phyloP scores from a whole-genome alignment of 64 coral and sea anemone genomes.

The Pachyseris speciosa region DNA sequence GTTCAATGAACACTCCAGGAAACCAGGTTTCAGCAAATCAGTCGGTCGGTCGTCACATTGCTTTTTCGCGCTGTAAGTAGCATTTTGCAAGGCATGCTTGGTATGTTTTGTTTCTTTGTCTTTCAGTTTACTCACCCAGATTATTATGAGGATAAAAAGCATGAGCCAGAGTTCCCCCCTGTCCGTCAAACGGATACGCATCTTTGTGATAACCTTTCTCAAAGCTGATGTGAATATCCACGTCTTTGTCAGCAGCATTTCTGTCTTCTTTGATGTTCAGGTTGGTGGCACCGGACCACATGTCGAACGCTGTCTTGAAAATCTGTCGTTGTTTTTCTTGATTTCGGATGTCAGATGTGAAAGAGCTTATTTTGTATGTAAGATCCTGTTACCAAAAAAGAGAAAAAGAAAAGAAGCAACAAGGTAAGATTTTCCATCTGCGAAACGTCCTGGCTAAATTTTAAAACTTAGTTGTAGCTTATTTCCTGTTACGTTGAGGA shows the following conservation, averaged over 20 bases:
- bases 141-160: slow-evolving; percentile 72
- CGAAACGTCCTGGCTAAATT: not conserved
- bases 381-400: slow-evolving; percentile 46
- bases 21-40: too few relatives aligned
- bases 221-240: slow-evolving; percentile 64
- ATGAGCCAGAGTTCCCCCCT: slow-evolving; percentile 64
- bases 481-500: too few relatives aligned
- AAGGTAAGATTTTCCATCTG: not conserved
- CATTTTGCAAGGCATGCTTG: not conserved
- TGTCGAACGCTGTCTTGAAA: slow-evolving; percentile 49
- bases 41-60: too few relatives aligned
- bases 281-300: slow-evolving; percentile 43
- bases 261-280: slow-evolving; percentile 34
- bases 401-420: not conserved
- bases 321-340: slow-evolving; percentile 16
- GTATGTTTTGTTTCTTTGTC: not conserved
- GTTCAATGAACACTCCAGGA: too few relatives aligned
- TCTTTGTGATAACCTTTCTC: slow-evolving; percentile 7
- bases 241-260: slow-evolving; percentile 14
- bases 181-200: slow-evolving; percentile 59
- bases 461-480: too few relatives aligned
- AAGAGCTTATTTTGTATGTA: slow-evolving; percentile 50
- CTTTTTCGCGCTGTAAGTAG: too few relatives aligned
- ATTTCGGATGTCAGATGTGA: not conserved
- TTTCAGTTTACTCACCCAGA: not conserved